phyloP scores from a whole-genome alignment of 2,888 invertebrate genomes.

The Phalangium opilio region DNA sequence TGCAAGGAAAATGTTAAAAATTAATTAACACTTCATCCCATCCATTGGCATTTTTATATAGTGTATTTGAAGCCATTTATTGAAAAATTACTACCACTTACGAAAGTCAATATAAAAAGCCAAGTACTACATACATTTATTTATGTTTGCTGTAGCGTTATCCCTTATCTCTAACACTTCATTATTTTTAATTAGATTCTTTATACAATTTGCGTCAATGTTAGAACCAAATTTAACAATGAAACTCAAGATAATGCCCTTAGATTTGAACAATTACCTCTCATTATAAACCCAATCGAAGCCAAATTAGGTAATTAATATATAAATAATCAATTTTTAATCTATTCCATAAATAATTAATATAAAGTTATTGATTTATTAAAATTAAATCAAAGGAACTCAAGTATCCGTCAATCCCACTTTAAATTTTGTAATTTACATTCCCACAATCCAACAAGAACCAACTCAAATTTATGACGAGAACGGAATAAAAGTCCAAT shows the following conservation, averaged over 20 bases:
- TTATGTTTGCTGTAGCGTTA: too few relatives aligned
- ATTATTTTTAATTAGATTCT: constrained; percentile 40
- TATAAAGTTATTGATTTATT: background rate
- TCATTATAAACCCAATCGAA: constrained; percentile 70
- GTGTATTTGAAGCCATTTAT: constrained; percentile 64
- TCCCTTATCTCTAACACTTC: background rate
- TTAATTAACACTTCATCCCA: background rate
- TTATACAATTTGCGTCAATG: constrained; percentile 60
- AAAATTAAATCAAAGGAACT: constrained; percentile 46
- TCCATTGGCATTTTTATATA: constrained; percentile 31
- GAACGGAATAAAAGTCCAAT: constrained; percentile 30
- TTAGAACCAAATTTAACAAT: constrained; percentile 46
- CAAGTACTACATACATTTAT: constrained; percentile 41
- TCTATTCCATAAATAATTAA: background rate
- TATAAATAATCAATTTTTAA: background rate
- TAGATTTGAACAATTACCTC: constrained; percentile 53
- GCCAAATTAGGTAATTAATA: constrained; percentile 50
- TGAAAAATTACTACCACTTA: constrained; percentile 48
- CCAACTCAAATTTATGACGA: constrained; percentile 56
- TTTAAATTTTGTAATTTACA: constrained; percentile 69
- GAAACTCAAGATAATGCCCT: constrained; percentile 47
- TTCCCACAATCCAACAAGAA: constrained; percentile 44
- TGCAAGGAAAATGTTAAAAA: background rate
- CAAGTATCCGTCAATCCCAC: constrained; percentile 65
- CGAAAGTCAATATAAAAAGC: constrained; percentile 66